Evolutionary conservation across 2,113 vertebrate species (phyloP), one percentile per base, ranked within the genome.

Genomic region (Corythornis vintsioides): DNA sequence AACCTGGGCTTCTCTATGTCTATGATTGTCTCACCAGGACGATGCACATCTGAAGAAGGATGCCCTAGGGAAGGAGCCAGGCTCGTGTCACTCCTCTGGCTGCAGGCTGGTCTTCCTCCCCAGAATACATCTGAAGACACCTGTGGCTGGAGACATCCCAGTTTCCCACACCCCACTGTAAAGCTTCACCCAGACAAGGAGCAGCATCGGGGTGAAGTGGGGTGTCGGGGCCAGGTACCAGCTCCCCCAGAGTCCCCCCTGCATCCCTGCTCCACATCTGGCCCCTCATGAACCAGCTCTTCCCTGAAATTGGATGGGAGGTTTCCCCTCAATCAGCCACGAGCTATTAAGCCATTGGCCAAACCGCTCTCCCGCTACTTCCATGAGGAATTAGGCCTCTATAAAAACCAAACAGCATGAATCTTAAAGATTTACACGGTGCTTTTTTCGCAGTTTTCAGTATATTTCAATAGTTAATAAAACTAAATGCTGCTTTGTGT

Each of bases 401-500:
- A 73, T 93, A 90, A 81, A 79, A 92, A 72, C 24, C 89, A 40
- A 89, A 19, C 66, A 25, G 81, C 87, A 83, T 48, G 91, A 82
- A 85, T 84, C 92, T 90, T 45, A 12, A 33, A 89, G 83, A 81
- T 88, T 94, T 87, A 95, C 90, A 43, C 18, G 40, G 83, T 81
- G 81, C 84, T 78, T 76, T 82, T 52, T 42, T 67, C 78, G 15
- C 40, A 26, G 60, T 61, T 93, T 69, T 90, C 89, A 83, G 61
- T 71, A 88, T 52, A 60, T 93, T 93, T 96, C 87, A 95, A 78
- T 93, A 92, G 92, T 95, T 96, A 77, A 96, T 96, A 95, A 95
- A 95, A 96, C 73, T 55, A 66, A 92, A 94, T 3, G 91, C 88
- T 35, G 81, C 90, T 91, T 42, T 38, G 90, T 94, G 74, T 96